A percentile compares a stretch with the other conserved stretches of the same genome.
Evolutionary conservation across 2,888 invertebrate genomes (phyloP).

Genomic region (Hemaris fuciformis): DNA sequence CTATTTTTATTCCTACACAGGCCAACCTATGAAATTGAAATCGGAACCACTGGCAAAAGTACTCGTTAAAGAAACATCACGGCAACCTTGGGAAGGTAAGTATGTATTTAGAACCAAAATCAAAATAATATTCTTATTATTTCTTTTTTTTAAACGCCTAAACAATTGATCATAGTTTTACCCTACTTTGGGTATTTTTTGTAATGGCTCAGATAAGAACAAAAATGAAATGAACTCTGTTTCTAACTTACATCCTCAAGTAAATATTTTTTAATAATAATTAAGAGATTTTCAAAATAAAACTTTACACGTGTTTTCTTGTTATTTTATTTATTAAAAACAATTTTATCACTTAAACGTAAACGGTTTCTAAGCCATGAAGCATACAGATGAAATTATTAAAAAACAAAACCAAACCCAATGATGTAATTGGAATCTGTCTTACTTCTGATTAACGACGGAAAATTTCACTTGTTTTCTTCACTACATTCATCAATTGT

Average conservation of each 20-base stretch:
- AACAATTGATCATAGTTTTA: too few relatives aligned
- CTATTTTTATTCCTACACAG: slow-evolving; percentile 1
- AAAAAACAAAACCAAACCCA: too few relatives aligned
- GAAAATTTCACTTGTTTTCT: too few relatives aligned
- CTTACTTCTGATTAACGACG: too few relatives aligned
- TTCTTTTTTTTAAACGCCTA: too few relatives aligned
- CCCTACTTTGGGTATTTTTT: too few relatives aligned
- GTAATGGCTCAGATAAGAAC: too few relatives aligned
- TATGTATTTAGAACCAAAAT: not conserved
- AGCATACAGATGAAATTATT: too few relatives aligned
- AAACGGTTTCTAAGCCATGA: too few relatives aligned
- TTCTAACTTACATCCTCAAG: not conserved
- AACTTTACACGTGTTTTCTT: not conserved
- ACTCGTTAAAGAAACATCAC: not conserved
- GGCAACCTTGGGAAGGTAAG: slow-evolving; percentile 10
- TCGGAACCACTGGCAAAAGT: not conserved
- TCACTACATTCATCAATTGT: too few relatives aligned
- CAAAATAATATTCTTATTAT: not conserved
- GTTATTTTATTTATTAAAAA: not conserved
- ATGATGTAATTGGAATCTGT: too few relatives aligned
- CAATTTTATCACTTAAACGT: not conserved
- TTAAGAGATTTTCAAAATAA: not conserved
- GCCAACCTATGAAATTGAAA: not conserved
- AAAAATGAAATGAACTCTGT: not conserved
- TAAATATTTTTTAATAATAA: too few relatives aligned